Evolutionary conservation across 2,797 vertebrate species (phyloP).

Genomic region (Oreochromis mossambicus): DNA sequence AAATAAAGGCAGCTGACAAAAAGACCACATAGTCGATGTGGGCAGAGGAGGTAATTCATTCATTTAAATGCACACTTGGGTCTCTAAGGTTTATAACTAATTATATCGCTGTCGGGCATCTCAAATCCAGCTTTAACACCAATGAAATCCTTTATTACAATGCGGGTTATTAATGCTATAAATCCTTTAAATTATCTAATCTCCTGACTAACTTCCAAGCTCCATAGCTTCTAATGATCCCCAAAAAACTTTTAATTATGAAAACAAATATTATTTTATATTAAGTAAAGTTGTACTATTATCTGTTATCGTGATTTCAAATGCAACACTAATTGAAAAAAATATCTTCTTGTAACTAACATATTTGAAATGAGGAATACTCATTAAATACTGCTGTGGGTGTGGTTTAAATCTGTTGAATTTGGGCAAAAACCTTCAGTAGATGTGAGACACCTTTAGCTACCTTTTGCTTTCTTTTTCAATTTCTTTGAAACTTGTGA

Average conservation of each 20-base stretch:
- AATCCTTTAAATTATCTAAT: slow-evolving; percentile 6
- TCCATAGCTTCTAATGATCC: neutral
- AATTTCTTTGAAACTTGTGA: neutral
- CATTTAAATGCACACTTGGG: neutral
- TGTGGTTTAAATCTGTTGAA: neutral
- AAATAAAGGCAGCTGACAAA: neutral
- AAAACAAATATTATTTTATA: neutral
- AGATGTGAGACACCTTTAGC: neutral
- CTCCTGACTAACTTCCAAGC: neutral
- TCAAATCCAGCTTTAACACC: neutral
- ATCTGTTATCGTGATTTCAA: neutral
- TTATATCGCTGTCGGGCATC: neutral
- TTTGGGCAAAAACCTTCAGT: neutral
- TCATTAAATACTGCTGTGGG: slow-evolving; percentile 15
- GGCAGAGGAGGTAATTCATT: neutral
- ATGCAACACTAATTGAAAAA: neutral
- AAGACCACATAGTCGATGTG: neutral
- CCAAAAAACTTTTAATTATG: neutral
- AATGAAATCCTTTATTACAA: neutral
- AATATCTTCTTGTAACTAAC: neutral
- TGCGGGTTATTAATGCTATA: neutral
- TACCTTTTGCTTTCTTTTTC: neutral
- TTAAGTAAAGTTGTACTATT: neutral
- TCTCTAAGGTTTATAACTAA: neutral
- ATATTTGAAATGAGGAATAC: neutral